Evolutionary conservation across 2,888 invertebrate genomes (phyloP).

Genomic region (Pachymerium ferrugineum): DNA sequence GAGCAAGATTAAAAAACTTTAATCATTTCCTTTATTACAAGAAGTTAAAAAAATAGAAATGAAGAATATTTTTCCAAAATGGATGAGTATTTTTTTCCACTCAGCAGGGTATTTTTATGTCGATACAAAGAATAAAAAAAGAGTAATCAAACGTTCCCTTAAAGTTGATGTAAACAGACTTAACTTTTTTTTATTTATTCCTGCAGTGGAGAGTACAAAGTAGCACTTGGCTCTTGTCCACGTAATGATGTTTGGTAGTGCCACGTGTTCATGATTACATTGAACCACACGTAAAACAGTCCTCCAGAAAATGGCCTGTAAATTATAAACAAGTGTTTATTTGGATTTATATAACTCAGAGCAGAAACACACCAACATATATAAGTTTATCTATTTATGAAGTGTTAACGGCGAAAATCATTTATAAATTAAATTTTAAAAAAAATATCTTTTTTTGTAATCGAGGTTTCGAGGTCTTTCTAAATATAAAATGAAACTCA

Average conservation of each 20-base stretch:
- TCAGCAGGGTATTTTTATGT: no score
- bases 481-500: not conserved
- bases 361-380: not conserved
- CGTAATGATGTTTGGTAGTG: slow-evolving; percentile 13
- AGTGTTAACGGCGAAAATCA: not conserved
- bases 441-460: not conserved
- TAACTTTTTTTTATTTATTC: not conserved
- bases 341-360: not conserved
- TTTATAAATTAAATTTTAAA: not conserved
- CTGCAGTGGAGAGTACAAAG: not conserved
- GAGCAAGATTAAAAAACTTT: no score
- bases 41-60: no score
- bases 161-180: no score
- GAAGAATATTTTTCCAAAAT: no score
- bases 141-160: no score
- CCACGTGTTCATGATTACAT: slow-evolving; percentile 4
- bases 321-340: slow-evolving; percentile 13
- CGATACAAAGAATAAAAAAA: no score
- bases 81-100: no score
- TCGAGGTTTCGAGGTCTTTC: not conserved
- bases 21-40: no score
- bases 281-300: not conserved
- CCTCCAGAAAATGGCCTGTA: slow-evolving; percentile 2
- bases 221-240: slow-evolving; percentile 8
- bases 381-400: not conserved